Base-by-base conservation (phyloP, 92 coral and sea anemone genomes). In the Parazoanthus atlanticus region DNA sequence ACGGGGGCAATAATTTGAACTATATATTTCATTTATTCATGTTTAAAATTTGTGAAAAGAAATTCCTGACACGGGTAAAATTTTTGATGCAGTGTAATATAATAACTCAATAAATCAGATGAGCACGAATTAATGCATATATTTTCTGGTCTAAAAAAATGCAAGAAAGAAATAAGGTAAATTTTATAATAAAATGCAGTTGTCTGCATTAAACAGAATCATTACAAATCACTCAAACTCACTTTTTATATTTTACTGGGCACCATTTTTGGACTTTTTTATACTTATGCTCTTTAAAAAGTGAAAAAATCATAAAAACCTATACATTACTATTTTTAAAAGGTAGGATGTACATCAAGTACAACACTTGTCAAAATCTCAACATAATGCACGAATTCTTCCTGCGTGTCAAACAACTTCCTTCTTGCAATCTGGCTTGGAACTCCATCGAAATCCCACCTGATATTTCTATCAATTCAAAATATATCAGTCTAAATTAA, bases 221-320 rank as follows among this genome's bases (percentile, higher is more conserved):
- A 61, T 61, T 61, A 52, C 3, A 52, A 52, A 52, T 52, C 58
- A 52, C 58, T 52, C 21, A 52, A 52, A 52, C 58, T 13, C 58
- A 52, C 69, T 25, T 61, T 61, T 19, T 1, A 21, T 23, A 61
- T 3, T 61, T 61, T 61, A 61, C 28, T 23, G 49, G 2, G 40
- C 82, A 70, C 33, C 67, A 79, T 19, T 79, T 34, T 36, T 47
- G 19, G 21, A 52, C 17, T 52, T 52, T 49, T 52, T 43, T 52
- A 36, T 47, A 19, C 38, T 26, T 79, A 54, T 70, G 79, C 23
- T 90, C 92, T 90, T 23, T 8, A 54, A 32, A 30, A 81, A 52
- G 3, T 25, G 30, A 61, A 3, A 79, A 69, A 34, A 17, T 72
- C 61, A 38, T 40, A 38, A 61, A 61, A 21, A 23, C 26, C 7